A percentile compares a stretch with the other conserved stretches of the same genome.
Conservation (phyloP, 1,140 invertebrate species). For the Drosophila melanica region DNA sequence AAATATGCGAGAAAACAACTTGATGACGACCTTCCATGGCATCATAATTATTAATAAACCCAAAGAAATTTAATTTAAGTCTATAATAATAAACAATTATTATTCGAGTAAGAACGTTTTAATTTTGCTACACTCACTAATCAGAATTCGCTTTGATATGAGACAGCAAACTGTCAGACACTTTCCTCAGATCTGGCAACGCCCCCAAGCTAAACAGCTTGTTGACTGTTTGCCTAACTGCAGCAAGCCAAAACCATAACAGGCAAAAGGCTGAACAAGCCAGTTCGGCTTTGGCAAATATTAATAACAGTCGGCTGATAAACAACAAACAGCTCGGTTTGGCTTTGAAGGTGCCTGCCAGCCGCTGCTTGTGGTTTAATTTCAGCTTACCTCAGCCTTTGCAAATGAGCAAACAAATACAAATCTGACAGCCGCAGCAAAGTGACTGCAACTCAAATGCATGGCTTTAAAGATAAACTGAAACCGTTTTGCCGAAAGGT, state of each 20-base stretch:
- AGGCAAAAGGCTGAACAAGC: slow-evolving; percentile 26
- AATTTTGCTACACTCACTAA: too few species aligned
- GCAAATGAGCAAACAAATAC: slow-evolving; percentile 68
- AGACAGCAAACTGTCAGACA: not conserved
- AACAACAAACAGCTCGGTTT: slow-evolving; percentile 57
- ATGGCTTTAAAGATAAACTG: slow-evolving; percentile 45
- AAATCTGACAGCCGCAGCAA: slow-evolving; percentile 40
- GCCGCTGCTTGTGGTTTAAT: slow-evolving; percentile 61
- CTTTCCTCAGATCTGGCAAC: not conserved
- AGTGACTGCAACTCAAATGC: slow-evolving; percentile 43
- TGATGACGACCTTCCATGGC: slow-evolving; percentile 16
- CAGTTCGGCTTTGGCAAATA: slow-evolving; percentile 47
- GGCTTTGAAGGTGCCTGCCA: slow-evolving; percentile 21
- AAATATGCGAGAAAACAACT: slow-evolving; percentile 8
- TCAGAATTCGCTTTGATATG: too few species aligned
- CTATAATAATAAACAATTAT: too few species aligned
- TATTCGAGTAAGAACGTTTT: too few species aligned
- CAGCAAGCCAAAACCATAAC: slow-evolving; percentile 24
- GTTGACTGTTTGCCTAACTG: slow-evolving; percentile 18
- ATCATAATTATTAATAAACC: slow-evolving; percentile 56
- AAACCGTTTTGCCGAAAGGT: slow-evolving; percentile 40
- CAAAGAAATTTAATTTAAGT: not conserved
- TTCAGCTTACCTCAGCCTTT: slow-evolving; percentile 50
- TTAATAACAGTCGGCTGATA: slow-evolving; percentile 48
- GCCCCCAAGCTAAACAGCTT: not conserved